These are phyloP conservation scores for Sebastes vulpes DNA, from an alignment of 2,797 vertebrate species.

Conservation along the genomic window DNA sequence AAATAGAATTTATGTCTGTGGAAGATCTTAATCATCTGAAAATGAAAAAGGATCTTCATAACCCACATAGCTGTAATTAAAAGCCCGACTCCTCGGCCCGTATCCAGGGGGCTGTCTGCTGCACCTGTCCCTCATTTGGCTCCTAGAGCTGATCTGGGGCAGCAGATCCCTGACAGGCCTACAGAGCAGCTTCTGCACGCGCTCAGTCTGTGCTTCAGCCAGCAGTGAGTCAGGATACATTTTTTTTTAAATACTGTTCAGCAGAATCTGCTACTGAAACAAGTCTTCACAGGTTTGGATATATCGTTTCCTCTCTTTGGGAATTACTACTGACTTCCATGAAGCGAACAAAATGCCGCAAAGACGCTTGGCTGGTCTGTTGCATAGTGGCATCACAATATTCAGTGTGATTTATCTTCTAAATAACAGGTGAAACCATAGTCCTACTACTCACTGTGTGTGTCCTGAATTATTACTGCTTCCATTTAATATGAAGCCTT, in stretches of 20 bases:
- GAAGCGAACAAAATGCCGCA: background rate
- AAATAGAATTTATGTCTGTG: background rate
- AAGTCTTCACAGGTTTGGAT: background rate
- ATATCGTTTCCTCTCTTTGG: background rate
- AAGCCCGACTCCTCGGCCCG: background rate
- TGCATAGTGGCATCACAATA: background rate
- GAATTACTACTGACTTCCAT: background rate
- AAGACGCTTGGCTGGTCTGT: background rate
- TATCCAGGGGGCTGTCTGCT: background rate
- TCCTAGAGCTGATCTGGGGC: conserved; percentile 3
- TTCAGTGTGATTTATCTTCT: background rate
- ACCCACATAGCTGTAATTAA: conserved; percentile 28
- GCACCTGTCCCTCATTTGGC: conserved; percentile 44
- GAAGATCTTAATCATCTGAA: conserved; percentile 8
- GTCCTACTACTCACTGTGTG: too few relatives aligned
- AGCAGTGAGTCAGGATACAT: background rate
- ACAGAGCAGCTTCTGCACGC: conserved; percentile 20
- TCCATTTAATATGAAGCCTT: background rate
- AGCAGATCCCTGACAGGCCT: conserved; percentile 33
- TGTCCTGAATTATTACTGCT: background rate
- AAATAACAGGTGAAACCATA: background rate
- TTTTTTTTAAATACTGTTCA: background rate
- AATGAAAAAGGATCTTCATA: background rate
- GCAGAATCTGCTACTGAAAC: background rate
- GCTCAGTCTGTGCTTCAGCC: conserved; percentile 3